Conservation (phyloP, 2,888 invertebrate genomes). For the Drosophila paracracens region DNA sequence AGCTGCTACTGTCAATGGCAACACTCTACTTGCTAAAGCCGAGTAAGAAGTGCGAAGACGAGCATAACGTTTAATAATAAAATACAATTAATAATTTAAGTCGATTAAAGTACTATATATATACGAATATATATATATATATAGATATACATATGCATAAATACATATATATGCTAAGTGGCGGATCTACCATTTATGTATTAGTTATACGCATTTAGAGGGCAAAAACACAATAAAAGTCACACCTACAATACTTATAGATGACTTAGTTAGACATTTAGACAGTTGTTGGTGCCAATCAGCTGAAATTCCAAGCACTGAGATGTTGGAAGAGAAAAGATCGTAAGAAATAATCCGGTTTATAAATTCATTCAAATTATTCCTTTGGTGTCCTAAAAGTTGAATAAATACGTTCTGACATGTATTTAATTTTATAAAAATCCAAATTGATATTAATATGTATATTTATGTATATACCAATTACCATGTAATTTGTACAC, state of each 20-base stretch:
- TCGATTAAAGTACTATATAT: conserved; percentile 19
- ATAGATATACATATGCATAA: conserved; percentile 13
- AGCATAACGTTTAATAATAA: conserved; percentile 42
- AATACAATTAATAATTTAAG: conserved; percentile 18
- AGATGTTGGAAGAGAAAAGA: neutral
- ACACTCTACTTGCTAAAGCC: conserved; percentile 57
- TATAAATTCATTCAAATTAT: neutral
- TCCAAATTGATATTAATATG: neutral
- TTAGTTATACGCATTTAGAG: conserved; percentile 30
- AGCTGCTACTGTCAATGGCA: conserved; percentile 50
- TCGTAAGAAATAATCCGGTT: neutral
- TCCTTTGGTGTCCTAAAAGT: neutral
- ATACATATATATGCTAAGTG: conserved; percentile 21
- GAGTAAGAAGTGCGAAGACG: conserved; percentile 61
- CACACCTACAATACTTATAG: conserved; percentile 31
- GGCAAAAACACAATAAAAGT: conserved; percentile 39
- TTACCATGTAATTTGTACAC: neutral
- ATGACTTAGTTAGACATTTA: conserved; percentile 47
- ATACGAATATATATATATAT: conserved; percentile 16
- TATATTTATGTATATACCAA: neutral
- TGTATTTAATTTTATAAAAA: neutral
- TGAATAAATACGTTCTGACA: neutral
- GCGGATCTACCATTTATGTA: conserved; percentile 27
- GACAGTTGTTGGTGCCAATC: conserved; percentile 21
- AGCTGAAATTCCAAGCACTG: conserved; percentile 21